These are phyloP conservation scores for Aspidiotus destructor DNA, from an alignment of 2,888 invertebrate species.

Conservation along the genomic window DNA sequence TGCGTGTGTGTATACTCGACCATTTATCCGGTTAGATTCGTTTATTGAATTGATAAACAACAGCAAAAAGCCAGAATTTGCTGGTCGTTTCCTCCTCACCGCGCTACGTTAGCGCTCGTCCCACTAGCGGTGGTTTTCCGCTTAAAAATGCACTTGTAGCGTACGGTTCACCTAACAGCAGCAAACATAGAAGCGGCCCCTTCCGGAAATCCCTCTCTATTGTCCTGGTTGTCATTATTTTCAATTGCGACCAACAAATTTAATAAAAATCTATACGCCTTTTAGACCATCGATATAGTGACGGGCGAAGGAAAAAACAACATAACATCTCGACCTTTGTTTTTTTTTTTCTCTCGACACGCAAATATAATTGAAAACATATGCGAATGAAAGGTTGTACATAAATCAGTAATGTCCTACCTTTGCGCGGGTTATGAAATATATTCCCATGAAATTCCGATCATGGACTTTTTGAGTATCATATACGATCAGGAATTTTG, in stretches of 20 bases:
- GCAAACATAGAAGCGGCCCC: constrained; percentile 1
- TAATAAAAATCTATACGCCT: constrained; percentile 11
- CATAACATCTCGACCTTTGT: too few species aligned
- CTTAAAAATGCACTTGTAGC: constrained; percentile 25
- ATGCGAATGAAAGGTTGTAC: too few species aligned
- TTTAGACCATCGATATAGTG: not conserved
- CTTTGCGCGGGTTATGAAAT: too few species aligned
- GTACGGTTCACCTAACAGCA: not conserved
- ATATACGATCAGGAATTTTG: too few species aligned
- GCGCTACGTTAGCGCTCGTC: constrained; percentile 1
- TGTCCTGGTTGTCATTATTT: constrained; percentile 14
- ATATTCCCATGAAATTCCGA: too few species aligned
- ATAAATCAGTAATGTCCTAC: too few species aligned
- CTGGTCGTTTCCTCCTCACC: not conserved
- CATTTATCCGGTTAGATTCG: constrained; percentile 32
- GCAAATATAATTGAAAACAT: too few species aligned
- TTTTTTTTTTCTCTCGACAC: too few species aligned
- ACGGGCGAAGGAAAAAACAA: too few species aligned
- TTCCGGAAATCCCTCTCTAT: constrained; percentile 9
- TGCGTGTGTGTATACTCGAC: constrained; percentile 27
- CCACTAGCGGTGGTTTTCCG: constrained; percentile 23
- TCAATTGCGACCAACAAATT: constrained; percentile 27
- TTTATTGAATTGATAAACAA: constrained; percentile 32
- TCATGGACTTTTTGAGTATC: too few species aligned
- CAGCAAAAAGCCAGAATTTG: constrained; percentile 27